phyloP scores from a whole-genome alignment of 2,113 vertebrate genomes.

The Platysternon megacephalum region DNA sequence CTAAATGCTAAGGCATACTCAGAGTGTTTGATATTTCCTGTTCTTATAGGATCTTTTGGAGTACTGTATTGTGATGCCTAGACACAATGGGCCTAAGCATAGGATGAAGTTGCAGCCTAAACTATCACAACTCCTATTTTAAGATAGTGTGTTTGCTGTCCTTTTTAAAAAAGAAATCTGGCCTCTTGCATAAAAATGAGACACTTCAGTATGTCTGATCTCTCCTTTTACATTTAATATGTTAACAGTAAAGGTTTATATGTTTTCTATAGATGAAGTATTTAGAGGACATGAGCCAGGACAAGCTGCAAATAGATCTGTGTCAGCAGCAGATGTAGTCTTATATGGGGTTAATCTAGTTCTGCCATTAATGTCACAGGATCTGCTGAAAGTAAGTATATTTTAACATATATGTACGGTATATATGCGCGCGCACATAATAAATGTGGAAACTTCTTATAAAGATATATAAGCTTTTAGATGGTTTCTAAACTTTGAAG shows the following conservation, averaged over 20 bases:
- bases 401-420: neutral
- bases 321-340: slow-evolving; percentile 97
- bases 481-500: neutral
- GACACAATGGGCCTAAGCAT: slow-evolving; percentile 43
- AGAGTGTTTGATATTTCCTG: neutral
- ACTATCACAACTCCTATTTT: slow-evolving; percentile 55
- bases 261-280: slow-evolving; percentile 87
- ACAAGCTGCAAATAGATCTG: slow-evolving; percentile 87
- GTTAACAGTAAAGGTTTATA: neutral
- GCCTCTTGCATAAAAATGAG: neutral
- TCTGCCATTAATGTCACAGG: slow-evolving; percentile 97
- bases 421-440: neutral
- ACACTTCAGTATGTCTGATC: neutral
- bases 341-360: slow-evolving; percentile 98
- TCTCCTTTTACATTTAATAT: neutral
- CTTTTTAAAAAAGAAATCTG: slow-evolving; percentile 20
- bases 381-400: slow-evolving; percentile 91
- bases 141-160: slow-evolving; percentile 6
- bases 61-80: slow-evolving; percentile 18
- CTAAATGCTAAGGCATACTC: slow-evolving; percentile 1
- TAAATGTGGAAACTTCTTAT: neutral
- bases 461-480: neutral
- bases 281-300: slow-evolving; percentile 95
- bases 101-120: slow-evolving; percentile 34
- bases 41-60: slow-evolving; percentile 37